These are phyloP conservation scores for Neosilurus hyrtlii DNA, from an alignment of 2,797 vertebrate genomes.

Conservation along the genomic window DNA sequence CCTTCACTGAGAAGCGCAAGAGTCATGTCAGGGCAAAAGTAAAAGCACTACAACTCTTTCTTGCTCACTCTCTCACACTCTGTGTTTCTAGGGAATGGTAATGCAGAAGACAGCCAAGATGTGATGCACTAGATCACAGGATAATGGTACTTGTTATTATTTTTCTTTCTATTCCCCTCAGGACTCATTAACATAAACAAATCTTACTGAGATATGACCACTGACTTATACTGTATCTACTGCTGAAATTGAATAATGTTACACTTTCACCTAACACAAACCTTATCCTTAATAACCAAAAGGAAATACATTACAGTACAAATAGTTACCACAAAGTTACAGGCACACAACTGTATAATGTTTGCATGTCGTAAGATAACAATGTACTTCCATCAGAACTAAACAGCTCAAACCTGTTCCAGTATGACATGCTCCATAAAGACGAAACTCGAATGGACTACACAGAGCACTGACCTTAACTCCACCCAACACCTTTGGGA, in stretches of 20 bases:
- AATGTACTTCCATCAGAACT: neutral
- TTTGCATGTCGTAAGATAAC: neutral
- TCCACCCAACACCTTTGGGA: too few species aligned
- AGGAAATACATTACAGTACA: neutral
- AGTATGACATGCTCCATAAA: neutral
- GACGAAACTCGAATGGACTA: neutral
- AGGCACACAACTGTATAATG: neutral
- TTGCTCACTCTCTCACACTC: neutral
- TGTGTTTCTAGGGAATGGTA: neutral
- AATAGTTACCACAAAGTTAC: neutral
- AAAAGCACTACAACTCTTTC: neutral
- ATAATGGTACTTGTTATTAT: neutral
- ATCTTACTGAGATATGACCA: neutral
- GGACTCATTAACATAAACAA: neutral
- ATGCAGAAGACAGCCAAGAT: neutral
- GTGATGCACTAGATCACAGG: neutral
- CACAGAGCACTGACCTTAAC: neutral
- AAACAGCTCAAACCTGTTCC: neutral
- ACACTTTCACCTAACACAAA: neutral
- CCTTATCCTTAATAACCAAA: neutral
- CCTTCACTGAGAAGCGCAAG: slow-evolving; percentile 24
- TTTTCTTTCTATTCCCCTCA: neutral
- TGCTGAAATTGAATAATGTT: neutral
- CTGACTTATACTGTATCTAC: neutral
- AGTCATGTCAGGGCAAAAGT: slow-evolving; percentile 32